Percentiles rank a stretch among this genome's conserved stretches.
Evolutionary conservation across 2,888 invertebrate genomes (phyloP).

Genomic region (Napeogenes inachia): DNA sequence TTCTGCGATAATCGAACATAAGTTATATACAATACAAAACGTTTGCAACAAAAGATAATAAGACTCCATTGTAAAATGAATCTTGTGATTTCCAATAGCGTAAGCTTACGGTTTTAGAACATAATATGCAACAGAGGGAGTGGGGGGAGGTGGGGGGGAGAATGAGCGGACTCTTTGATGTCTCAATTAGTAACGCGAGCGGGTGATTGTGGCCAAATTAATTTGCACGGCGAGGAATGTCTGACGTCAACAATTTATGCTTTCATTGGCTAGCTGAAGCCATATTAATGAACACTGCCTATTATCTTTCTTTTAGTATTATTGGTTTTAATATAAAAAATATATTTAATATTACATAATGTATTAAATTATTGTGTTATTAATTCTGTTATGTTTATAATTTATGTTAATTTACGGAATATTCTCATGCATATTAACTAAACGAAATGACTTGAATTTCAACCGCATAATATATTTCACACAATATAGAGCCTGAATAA

Average conservation of each 20-base stretch:
- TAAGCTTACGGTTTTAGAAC: constrained; percentile 33
- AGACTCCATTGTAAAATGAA: too few species aligned
- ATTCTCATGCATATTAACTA: too few species aligned
- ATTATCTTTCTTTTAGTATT: neutral
- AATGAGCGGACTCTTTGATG: constrained; percentile 63
- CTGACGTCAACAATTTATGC: constrained; percentile 27
- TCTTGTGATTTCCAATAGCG: constrained; percentile 18
- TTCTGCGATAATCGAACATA: too few species aligned
- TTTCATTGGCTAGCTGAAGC: neutral
- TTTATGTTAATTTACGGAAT: too few species aligned
- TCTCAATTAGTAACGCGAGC: constrained; percentile 74
- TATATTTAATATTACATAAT: too few species aligned
- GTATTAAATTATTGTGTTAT: too few species aligned
- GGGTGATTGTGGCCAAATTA: constrained; percentile 74
- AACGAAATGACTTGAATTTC: constrained; percentile 25
- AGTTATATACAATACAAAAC: too few species aligned
- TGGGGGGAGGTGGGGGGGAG: constrained; percentile 42
- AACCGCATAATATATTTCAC: constrained; percentile 62
- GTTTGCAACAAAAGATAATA: too few species aligned
- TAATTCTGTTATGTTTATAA: too few species aligned
- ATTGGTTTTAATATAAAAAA: neutral
- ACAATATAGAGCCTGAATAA: constrained; percentile 59
- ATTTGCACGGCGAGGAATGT: constrained; percentile 51
- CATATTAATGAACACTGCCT: neutral
- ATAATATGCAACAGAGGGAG: constrained; percentile 42